These are phyloP conservation scores for Perca schrenkii DNA, from an alignment of 2,113 vertebrate genomes.

Conservation along the genomic window DNA sequence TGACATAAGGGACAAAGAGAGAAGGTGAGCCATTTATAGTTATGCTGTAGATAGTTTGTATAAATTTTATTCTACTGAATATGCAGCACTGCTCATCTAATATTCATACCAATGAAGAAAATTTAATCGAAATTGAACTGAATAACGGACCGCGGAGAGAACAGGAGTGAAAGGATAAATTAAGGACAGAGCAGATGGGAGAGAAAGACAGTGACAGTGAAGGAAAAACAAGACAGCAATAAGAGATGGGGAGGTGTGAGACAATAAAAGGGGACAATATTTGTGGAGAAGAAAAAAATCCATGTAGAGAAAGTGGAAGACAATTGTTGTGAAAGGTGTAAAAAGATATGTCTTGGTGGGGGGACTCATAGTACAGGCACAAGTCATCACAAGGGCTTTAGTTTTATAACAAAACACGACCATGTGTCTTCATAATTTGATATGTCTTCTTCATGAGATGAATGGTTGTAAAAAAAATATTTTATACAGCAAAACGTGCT, in stretches of 20 bases:
- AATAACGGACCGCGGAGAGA: slow-evolving; percentile 5
- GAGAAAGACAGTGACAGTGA: background rate
- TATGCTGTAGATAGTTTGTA: slow-evolving; percentile 18
- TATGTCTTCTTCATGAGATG: too few species aligned
- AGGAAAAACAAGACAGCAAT: background rate
- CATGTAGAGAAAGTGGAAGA: background rate
- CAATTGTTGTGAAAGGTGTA: background rate
- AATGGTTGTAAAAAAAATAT: too few species aligned
- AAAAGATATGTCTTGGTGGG: background rate
- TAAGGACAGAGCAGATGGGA: slow-evolving; percentile 3
- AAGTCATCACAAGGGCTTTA: too few species aligned
- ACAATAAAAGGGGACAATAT: background rate
- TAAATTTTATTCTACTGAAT: slow-evolving; percentile 18
- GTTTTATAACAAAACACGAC: too few species aligned
- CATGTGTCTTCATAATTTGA: too few species aligned
- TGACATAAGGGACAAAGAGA: slow-evolving; percentile 16
- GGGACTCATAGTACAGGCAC: background rate
- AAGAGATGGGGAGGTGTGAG: background rate
- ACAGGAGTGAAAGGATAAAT: background rate
- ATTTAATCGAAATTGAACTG: background rate
- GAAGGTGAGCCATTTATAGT: slow-evolving; percentile 8
- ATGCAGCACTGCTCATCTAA: slow-evolving; percentile 4
- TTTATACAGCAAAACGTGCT: too few species aligned
- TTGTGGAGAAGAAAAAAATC: background rate
- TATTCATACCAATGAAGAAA: slow-evolving; percentile 29